These are phyloP conservation scores for Carassius carassius DNA, from an alignment of 2,113 vertebrate species.

Conservation along the genomic window DNA sequence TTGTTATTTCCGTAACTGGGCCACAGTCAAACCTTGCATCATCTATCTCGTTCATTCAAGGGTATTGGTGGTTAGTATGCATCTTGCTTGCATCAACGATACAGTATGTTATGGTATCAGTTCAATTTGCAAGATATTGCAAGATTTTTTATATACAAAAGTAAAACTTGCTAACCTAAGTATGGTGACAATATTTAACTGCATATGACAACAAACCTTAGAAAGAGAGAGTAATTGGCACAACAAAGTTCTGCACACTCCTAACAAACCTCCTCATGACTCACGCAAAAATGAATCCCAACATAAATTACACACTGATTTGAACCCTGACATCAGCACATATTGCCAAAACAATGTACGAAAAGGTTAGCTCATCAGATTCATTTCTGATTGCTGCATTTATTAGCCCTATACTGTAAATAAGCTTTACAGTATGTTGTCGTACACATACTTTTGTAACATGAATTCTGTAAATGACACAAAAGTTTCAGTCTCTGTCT, in stretches of 20 bases:
- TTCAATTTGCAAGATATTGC: background rate
- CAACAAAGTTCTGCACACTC: constrained; percentile 7
- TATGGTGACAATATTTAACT: background rate
- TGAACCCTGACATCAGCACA: constrained; percentile 23
- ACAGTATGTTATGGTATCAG: too few species aligned
- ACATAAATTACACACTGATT: constrained; percentile 28
- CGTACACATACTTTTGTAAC: background rate
- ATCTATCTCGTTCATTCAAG: background rate
- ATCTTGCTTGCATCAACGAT: background rate
- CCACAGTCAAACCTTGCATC: background rate
- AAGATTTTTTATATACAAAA: background rate
- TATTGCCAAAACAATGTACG: background rate
- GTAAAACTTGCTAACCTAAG: background rate
- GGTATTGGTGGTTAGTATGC: background rate
- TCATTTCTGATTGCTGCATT: background rate
- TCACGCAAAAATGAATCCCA: background rate
- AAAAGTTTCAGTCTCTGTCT: background rate
- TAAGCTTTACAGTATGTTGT: background rate
- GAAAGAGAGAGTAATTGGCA: constrained; percentile 6
- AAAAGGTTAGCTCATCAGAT: background rate
- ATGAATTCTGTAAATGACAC: background rate
- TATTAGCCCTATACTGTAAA: background rate
- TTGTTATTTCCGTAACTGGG: background rate
- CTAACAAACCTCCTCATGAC: constrained; percentile 5
- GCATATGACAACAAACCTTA: background rate